These are phyloP conservation scores for Nomada fabriciana DNA, from an alignment of 2,888 invertebrate genomes.

Conservation along the genomic window DNA sequence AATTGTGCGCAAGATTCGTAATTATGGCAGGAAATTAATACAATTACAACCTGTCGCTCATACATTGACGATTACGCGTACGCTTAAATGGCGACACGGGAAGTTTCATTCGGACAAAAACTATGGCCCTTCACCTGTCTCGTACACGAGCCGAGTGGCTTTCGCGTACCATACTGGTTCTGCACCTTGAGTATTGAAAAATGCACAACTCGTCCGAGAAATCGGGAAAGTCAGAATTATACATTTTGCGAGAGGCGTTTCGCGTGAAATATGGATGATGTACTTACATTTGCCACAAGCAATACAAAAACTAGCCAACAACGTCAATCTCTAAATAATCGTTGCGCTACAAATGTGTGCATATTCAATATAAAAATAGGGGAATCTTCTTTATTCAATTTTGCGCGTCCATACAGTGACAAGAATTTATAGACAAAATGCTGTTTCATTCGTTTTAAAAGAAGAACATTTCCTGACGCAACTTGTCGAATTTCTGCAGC, in stretches of 20 bases:
- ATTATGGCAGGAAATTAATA: slow-evolving; percentile 58
- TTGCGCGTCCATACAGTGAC: background rate
- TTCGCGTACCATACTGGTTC: slow-evolving; percentile 56
- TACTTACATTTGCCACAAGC: background rate
- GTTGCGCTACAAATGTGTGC: too few species aligned
- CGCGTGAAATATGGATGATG: background rate
- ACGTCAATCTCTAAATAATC: too few species aligned
- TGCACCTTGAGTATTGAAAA: slow-evolving; percentile 57
- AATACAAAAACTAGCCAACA: background rate
- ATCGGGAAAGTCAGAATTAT: slow-evolving; percentile 47
- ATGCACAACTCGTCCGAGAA: slow-evolving; percentile 35
- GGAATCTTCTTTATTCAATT: background rate
- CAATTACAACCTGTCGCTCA: slow-evolving; percentile 53
- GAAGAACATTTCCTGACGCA: too few species aligned
- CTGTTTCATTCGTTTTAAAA: too few species aligned
- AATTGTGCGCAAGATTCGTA: slow-evolving; percentile 48
- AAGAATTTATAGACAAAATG: background rate
- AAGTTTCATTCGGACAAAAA: slow-evolving; percentile 57
- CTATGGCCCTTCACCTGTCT: slow-evolving; percentile 63
- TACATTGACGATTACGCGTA: slow-evolving; percentile 43
- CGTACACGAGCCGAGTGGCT: slow-evolving; percentile 57
- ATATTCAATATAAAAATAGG: background rate
- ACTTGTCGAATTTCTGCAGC: too few species aligned
- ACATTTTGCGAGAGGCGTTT: slow-evolving; percentile 25
- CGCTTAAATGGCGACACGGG: slow-evolving; percentile 63